Conservation (phyloP, 2,797 vertebrate species). For the Pseudochirops cupreus region DNA sequence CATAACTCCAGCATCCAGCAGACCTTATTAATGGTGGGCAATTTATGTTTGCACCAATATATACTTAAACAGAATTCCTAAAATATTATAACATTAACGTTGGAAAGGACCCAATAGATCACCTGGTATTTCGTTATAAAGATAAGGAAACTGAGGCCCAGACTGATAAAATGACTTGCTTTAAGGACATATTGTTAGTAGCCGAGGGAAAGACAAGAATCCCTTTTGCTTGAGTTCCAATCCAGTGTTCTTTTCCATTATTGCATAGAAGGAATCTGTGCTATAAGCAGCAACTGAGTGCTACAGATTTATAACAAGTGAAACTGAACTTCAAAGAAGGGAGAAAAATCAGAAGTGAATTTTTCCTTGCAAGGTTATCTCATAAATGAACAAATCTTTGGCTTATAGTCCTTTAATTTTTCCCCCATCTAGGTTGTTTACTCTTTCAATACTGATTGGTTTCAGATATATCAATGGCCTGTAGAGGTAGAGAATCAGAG, state of each 20-base stretch:
- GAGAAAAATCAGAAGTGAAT: neutral
- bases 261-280: conserved; percentile 13
- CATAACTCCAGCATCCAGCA: neutral
- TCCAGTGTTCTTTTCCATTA: neutral
- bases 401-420: conserved; percentile 6
- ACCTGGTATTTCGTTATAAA: neutral
- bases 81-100: neutral
- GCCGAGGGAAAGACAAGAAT: neutral
- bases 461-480: neutral
- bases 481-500: neutral
- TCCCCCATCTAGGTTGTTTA: neutral
- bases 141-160: neutral
- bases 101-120: neutral
- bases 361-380: neutral
- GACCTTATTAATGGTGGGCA: neutral
- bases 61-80: neutral
- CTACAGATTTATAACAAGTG: neutral
- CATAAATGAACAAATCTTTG: neutral
- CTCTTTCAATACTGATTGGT: neutral
- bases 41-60: neutral
- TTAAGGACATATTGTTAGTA: neutral
- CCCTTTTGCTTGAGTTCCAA: neutral
- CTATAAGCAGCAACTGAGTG: neutral
- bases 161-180: neutral
- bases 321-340: neutral